A percentile compares a stretch with the other conserved stretches of the same genome.
These are phyloP conservation scores for Pandemis cinnamomeana DNA, from an alignment of 2,888 invertebrate genomes.

Conservation along the genomic window DNA sequence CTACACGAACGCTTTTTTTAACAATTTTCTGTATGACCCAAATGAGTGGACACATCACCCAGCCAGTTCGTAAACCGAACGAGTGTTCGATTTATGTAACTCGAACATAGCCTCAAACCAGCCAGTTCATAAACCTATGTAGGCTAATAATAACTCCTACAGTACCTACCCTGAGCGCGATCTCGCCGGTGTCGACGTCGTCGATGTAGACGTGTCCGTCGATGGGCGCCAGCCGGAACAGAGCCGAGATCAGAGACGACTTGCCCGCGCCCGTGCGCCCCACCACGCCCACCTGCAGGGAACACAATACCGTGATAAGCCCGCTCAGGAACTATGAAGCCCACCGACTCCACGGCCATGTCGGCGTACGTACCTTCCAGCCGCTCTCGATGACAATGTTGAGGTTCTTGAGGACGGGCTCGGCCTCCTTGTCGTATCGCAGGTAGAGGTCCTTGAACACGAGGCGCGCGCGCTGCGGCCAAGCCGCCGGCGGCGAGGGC, in stretches of 20 bases:
- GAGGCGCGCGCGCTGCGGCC: conserved; percentile 86
- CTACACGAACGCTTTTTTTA: no score
- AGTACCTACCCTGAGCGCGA: conserved; percentile 85
- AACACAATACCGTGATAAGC: background rate
- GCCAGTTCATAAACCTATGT: no score
- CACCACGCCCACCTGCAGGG: conserved; percentile 90
- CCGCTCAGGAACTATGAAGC: background rate
- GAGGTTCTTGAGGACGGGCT: conserved; percentile 88
- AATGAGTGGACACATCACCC: conserved; percentile 81
- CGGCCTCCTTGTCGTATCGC: conserved; percentile 85
- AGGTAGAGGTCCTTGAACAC: conserved; percentile 86
- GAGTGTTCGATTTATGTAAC: no score
- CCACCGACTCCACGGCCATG: no score
- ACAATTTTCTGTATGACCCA: no score
- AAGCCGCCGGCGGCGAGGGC: conserved; percentile 82
- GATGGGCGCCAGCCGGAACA: conserved; percentile 92
- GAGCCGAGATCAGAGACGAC: conserved; percentile 91
- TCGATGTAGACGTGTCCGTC: conserved; percentile 92
- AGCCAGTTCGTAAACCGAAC: conserved; percentile 53
- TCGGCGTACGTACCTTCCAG: conserved; percentile 84
- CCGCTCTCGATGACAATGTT: conserved; percentile 86
- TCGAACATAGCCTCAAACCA: no score
- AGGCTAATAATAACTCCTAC: no score
- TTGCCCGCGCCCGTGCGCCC: conserved; percentile 96
- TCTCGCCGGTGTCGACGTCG: conserved; percentile 87